Evolutionary conservation across 2,888 invertebrate genomes (phyloP).

Genomic region (Dryobotodes eremita): DNA sequence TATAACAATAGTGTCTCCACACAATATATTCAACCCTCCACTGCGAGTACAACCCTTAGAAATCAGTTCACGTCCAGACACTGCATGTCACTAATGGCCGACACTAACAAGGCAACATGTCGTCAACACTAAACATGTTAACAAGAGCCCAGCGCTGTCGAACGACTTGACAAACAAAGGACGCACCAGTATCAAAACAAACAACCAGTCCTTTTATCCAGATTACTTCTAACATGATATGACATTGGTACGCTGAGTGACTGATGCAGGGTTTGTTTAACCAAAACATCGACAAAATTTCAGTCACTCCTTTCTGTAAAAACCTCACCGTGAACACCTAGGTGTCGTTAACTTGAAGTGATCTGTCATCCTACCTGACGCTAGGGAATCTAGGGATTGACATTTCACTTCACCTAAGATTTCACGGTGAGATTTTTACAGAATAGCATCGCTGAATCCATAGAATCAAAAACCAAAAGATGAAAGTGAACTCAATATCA

Average conservation of each 20-base stretch:
- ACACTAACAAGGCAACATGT: conserved; percentile 58
- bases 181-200: conserved; percentile 30
- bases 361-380: too few species aligned
- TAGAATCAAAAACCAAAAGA: background rate
- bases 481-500: background rate
- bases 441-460: background rate
- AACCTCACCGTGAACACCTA: too few species aligned
- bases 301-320: too few species aligned
- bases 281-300: background rate
- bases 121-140: conserved; percentile 52
- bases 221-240: conserved; percentile 33
- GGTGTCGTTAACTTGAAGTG: too few species aligned
- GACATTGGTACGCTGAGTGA: background rate
- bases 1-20: background rate
- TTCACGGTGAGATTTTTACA: background rate
- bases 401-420: background rate
- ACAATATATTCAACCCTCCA: conserved; percentile 16
- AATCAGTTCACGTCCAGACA: conserved; percentile 48
- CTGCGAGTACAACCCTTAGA: conserved; percentile 34
- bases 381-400: too few species aligned
- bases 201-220: conserved; percentile 44
- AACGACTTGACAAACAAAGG: conserved; percentile 52
- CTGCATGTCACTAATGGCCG: conserved; percentile 53
- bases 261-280: background rate
- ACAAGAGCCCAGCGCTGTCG: conserved; percentile 37